phyloP scores from a whole-genome alignment of 92 coral and sea anemone species.

The Blastomussa wellsi region DNA sequence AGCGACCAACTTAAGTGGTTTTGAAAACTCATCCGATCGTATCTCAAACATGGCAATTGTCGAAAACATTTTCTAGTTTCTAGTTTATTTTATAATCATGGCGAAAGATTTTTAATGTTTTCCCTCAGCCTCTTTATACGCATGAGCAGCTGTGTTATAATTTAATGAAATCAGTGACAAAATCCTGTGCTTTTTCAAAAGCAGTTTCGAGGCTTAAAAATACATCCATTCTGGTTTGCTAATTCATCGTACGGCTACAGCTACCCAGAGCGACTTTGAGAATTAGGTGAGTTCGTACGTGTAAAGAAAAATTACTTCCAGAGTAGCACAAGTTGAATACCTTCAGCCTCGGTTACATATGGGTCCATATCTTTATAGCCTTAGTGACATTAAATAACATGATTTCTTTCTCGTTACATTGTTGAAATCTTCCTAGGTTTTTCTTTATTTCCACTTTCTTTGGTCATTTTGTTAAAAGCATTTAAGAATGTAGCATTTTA shows the following conservation, averaged over 20 bases:
- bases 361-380: background rate
- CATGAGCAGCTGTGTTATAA: conserved; percentile 17
- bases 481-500: background rate
- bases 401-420: background rate
- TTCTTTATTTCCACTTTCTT: background rate
- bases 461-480: background rate
- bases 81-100: background rate
- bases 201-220: conserved; percentile 1
- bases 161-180: background rate
- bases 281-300: conserved; percentile 1
- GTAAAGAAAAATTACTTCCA: background rate
- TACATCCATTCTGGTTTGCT: background rate
- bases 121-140: background rate
- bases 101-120: background rate
- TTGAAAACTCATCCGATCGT: background rate
- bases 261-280: background rate
- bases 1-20: background rate
- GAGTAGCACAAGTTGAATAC: background rate
- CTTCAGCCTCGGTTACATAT: background rate
- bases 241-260: background rate
- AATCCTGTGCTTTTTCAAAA: background rate
- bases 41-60: background rate
- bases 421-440: background rate
- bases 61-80: background rate
- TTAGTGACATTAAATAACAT: background rate